Base-by-base conservation (phyloP, 2,113 vertebrate genomes). In the Formicarius rufipectus region DNA sequence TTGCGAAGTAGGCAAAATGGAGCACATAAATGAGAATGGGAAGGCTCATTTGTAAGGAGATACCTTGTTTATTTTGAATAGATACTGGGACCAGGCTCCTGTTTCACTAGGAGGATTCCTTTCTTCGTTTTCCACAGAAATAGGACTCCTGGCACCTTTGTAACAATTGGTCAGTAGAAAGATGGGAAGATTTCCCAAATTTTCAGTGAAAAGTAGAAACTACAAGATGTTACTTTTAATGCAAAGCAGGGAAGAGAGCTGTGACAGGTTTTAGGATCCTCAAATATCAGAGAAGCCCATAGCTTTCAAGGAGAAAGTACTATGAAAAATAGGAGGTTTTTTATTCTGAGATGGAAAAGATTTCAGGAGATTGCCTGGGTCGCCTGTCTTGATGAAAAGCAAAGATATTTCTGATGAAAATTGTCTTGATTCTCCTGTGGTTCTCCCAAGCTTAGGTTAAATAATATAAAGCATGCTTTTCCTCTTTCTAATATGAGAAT, bases 11-110 rank as follows among this genome's bases (percentile, higher is more conserved):
- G 3, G 9, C 49, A 53, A 53, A 92, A 93, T 90, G 90, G 86
- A 83, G 89, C 85, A 7, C 79, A 90, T 90, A 92, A 93, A 96
- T 87, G 93, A 93, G 86, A 94, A 87, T 45, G 84, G 44, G 71
- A 90, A 73, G n/a, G 87, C 31, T 92, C 47, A 2, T 93, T 93
- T 92, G 95, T 96, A 95, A 96, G 90, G 25, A 75, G 92, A 96
- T 67, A 90, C 2, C 1, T 80, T 96, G 93, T 93, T 96, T 96
- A 64, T 93, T 96, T 94, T 96, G 35, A 94, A 79, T 58, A 96
- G 91, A 95, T 94, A 88, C 58, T 12, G 27, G 86, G 64, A 50
- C 73, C 35, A 58, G 80, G 30, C 88, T 96, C 90, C 80, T 95
- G 86, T 93, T 96, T 92, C 93, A 84, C 52, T 60, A 80, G 31